Percentiles rank a stretch among this genome's conserved stretches.
Conservation (phyloP, 1,140 invertebrate genomes). For the Drosophila chauvacae region DNA sequence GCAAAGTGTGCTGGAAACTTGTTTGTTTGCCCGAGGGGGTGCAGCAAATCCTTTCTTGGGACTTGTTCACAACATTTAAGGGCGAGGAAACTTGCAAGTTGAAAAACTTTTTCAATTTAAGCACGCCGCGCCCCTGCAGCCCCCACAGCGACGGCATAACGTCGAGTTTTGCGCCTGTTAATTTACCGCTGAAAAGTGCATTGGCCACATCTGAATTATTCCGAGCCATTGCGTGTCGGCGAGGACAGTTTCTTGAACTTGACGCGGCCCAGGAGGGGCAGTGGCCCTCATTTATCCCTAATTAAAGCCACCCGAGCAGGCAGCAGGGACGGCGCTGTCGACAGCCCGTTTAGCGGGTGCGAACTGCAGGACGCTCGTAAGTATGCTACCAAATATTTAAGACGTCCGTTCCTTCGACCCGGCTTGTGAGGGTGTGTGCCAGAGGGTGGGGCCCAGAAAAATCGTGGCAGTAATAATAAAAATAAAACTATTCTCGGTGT, state of each 20-base stretch:
- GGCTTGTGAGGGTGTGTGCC: neutral
- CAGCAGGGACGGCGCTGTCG: constrained; percentile 39
- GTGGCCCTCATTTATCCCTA: constrained; percentile 47
- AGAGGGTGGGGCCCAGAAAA: constrained; percentile 38
- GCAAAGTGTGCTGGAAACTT: constrained; percentile 23
- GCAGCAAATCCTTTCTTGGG: constrained; percentile 64
- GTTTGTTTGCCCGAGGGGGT: constrained; percentile 35
- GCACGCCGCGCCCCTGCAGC: constrained; percentile 27
- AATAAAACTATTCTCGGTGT: constrained; percentile 75
- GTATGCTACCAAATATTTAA: constrained; percentile 66
- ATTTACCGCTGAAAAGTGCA: constrained; percentile 74
- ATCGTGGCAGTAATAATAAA: constrained; percentile 73
- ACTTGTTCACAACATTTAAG: constrained; percentile 53
- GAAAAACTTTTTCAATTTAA: constrained; percentile 79
- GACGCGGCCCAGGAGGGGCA: neutral
- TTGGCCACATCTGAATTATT: constrained; percentile 74
- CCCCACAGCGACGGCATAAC: constrained; percentile 15
- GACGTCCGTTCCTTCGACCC: constrained; percentile 22
- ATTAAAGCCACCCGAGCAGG: constrained; percentile 41
- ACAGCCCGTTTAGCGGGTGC: constrained; percentile 64
- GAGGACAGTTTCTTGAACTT: constrained; percentile 53
- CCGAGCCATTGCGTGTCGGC: constrained; percentile 58
- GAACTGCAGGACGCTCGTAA: constrained; percentile 40
- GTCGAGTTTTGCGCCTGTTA: constrained; percentile 57
- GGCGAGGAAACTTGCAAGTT: constrained; percentile 63